Conservation (phyloP, 2,113 vertebrate species). For the Paratilapia polleni region DNA sequence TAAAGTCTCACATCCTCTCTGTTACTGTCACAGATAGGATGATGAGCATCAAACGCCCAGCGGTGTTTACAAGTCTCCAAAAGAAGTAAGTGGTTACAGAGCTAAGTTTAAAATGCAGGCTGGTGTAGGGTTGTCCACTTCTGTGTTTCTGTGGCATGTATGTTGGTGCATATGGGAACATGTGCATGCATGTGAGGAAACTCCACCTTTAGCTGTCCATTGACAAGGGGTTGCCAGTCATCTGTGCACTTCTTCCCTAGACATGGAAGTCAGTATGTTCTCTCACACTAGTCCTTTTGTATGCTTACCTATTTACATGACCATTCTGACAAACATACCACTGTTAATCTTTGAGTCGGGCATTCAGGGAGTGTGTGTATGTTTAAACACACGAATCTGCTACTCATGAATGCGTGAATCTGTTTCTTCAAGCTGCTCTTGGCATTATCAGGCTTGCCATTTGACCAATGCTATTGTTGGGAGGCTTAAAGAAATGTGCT, state of each 20-base stretch:
- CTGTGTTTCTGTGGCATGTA: slow-evolving; percentile 8
- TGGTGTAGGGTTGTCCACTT: slow-evolving; percentile 43
- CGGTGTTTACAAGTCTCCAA: background rate
- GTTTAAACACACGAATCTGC: slow-evolving; percentile 9
- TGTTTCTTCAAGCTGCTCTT: background rate
- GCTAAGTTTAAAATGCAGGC: slow-evolving; percentile 57
- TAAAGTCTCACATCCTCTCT: slow-evolving; percentile 42
- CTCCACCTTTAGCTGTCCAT: slow-evolving; percentile 5
- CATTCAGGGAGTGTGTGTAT: background rate
- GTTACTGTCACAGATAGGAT: slow-evolving; percentile 11
- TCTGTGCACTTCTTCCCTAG: background rate
- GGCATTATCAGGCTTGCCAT: background rate
- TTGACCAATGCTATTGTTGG: background rate
- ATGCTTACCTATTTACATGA: background rate
- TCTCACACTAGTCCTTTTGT: slow-evolving; percentile 9
- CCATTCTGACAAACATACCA: background rate
- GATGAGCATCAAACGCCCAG: slow-evolving; percentile 21
- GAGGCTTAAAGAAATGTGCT: background rate
- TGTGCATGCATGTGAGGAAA: slow-evolving; percentile 33
- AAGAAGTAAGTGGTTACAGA: slow-evolving; percentile 44
- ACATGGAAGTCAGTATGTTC: background rate
- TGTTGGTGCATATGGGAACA: background rate
- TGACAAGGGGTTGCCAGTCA: background rate
- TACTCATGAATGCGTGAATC: too few species aligned
- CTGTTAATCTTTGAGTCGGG: background rate